Base-by-base conservation (phyloP, 92 coral and sea anemone species). In the Palythoa grandis region DNA sequence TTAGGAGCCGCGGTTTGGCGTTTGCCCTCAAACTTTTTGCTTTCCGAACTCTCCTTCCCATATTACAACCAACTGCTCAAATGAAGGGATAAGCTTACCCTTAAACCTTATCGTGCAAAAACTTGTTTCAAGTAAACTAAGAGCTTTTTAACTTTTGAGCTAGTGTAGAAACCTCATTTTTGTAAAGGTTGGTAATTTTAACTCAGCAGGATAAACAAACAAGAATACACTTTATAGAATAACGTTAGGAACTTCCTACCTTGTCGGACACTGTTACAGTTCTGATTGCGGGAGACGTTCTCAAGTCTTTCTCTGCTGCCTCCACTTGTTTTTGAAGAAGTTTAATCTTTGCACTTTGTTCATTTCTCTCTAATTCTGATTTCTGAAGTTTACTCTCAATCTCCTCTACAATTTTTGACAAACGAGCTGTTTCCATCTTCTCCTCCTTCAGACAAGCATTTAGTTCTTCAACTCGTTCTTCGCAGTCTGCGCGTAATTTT, bases 401-500 rank as follows among this genome's bases (percentile, higher is more conserved):
- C 16, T 87, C 92, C 19, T 86, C 79, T n/a, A 78, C 86, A 11
- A 88, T 84, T 52, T 87, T 80, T 23, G 85, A 73, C 40, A 93
- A 86, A 24, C 86, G 66, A 14, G 86, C 92, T 40, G 89, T 88
- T 52, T 93, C 94, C 78, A 89, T 77, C 24, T 84, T 89, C 69
- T 82, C 89, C 15, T 93, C 79, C 63, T 85, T 85, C 39, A 96
- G 66, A 16, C 89, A 78, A 35, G 88, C 77, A 61, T 79, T 88
- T 48, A 91, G 58, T 74, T 94, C 93, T 52, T 92, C 92, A 29
- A 88, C 58, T 71, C 88, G 78, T 25, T 79, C 82, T 83, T 92
- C 95, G 80, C 58, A 82, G 15, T 90, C 89, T 47, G 29, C 72
- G 9, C 82, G 70, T 38, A 72, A 22, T 35, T 83, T 83, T 70